Base-by-base conservation (phyloP, 2,888 invertebrate species). In the Scaptomyza polygonia region DNA sequence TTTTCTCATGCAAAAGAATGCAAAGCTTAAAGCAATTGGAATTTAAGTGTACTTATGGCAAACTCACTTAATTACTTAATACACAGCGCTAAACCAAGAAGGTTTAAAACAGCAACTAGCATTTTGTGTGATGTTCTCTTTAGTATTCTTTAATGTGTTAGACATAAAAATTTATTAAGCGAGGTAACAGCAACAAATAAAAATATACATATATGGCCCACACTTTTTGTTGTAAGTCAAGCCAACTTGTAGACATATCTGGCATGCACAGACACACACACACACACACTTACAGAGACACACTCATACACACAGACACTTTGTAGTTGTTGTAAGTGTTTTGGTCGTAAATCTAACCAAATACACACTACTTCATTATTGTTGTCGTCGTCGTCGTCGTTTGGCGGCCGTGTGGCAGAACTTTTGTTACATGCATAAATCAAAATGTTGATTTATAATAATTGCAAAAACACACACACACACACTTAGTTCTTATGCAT, bases 391-490 rank as follows among this genome's bases (percentile, higher is more conserved):
- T 47, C 45, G 75, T 67, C 66, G 70, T 74, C 39, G 39, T 39
- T 16, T 39, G 39, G 16, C 39, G 63, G 72, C 54, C 61, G 55
- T 67, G 61, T 67, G 61, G 56, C 66, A 83, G 68, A 77, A 68
- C 67, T 83, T 79, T 72, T 75, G 78, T 72, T 80, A 83, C 78
- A 75, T 80, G 75, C 80, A 83, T 81, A 81, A 81, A 81, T 81
- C 81, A 81, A 81, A 70, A 81, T 81, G 63, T 81, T 81, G 84
- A 81, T 81, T 81, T 81, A 84, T 81, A 79, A 79, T 84, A 73
- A 84, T 84, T 84, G 77, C 81, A 68, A 73, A 78, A 77, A 76
- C 76, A 72, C 68, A 75, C 58, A 65, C 53, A 61, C 54, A 65
- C 45, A 58, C 48, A 56, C 14, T 39, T 16, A 9, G 39, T 16